A percentile compares a stretch with the other conserved stretches of the same genome.
Evolutionary conservation across 2,888 invertebrate species (phyloP).

Genomic region (Drosophila putrida): DNA sequence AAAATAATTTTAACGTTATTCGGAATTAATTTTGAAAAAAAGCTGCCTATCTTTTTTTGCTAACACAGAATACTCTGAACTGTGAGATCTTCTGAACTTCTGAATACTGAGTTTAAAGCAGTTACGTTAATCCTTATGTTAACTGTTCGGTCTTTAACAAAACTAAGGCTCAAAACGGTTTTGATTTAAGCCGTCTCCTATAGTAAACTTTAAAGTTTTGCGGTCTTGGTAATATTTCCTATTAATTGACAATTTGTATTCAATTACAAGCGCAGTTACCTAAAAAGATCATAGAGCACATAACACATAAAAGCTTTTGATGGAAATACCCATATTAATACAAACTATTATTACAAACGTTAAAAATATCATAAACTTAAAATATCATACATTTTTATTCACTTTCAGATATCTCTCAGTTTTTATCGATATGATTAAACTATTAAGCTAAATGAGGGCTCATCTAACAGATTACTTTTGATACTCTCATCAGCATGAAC

Average conservation of each 20-base stretch:
- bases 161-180: no score
- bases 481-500: not conserved
- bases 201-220: no score
- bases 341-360: no score
- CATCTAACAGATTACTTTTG: not conserved
- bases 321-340: not conserved
- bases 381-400: not conserved
- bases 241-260: no score
- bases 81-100: not conserved
- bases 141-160: no score
- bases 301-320: not conserved
- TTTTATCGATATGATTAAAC: not conserved
- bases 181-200: no score
- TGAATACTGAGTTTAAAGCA: no score
- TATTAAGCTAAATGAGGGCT: not conserved
- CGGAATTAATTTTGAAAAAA: constrained; percentile 3
- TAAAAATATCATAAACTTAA: no score
- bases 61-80: not conserved
- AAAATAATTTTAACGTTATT: constrained; percentile 28
- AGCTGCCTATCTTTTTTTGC: not conserved
- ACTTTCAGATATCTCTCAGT: no score
- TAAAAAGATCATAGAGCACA: not conserved
- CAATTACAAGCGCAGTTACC: no score
- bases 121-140: no score
- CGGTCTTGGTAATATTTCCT: no score